Conservation (phyloP, 2,797 vertebrate genomes). For the Rhadinocentrus ornatus region DNA sequence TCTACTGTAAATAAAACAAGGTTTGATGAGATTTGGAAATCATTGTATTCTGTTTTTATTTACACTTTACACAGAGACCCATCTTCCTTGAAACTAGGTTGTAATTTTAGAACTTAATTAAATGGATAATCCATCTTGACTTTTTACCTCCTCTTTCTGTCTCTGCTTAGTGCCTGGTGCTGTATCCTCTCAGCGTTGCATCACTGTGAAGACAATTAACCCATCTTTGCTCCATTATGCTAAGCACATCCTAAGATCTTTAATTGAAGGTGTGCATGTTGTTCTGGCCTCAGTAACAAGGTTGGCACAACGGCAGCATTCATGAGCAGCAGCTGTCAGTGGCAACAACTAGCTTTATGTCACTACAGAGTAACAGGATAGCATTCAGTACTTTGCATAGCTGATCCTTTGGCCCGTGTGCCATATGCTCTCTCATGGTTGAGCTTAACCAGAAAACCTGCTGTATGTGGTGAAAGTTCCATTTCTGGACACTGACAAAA, state of each 20-base stretch:
- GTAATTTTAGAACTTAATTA: no score
- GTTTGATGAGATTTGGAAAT: no score
- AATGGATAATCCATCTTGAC: no score
- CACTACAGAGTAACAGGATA: conserved; percentile 59
- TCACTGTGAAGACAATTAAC: no score
- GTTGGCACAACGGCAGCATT: conserved; percentile 48
- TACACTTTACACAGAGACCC: no score
- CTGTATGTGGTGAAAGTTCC: conserved; percentile 1
- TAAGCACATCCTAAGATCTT: conserved; percentile 14
- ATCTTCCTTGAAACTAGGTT: no score
- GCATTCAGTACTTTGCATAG: conserved; percentile 22
- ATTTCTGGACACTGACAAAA: conserved; percentile 1
- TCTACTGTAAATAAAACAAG: no score
- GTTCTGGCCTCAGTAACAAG: conserved; percentile 17
- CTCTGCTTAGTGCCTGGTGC: no score
- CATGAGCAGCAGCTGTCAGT: conserved; percentile 63
- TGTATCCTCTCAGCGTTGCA: no score
- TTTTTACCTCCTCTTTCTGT: no score
- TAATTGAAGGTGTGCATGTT: conserved; percentile 20
- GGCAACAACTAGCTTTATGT: conserved; percentile 46
- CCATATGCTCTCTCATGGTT: conserved; percentile 67
- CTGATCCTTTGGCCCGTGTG: conserved; percentile 52
- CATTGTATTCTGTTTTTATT: no score
- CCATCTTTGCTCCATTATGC: no score
- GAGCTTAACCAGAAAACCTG: conserved; percentile 41